phyloP scores from a whole-genome alignment of 2,888 invertebrate genomes.

The Melieria picta region DNA sequence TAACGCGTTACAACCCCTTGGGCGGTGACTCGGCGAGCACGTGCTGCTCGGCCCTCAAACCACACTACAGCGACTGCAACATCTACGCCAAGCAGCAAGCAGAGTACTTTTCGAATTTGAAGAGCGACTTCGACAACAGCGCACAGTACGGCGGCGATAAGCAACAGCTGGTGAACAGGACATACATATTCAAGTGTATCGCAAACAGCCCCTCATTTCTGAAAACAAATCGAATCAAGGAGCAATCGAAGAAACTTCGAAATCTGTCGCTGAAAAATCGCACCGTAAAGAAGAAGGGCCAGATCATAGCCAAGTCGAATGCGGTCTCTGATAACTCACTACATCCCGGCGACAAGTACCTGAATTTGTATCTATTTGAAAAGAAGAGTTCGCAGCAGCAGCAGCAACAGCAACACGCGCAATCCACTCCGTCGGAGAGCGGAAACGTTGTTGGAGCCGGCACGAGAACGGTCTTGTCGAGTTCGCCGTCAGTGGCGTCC shows the following conservation, averaged over 20 bases:
- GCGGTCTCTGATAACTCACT: conserved; percentile 65
- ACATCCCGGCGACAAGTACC: conserved; percentile 65
- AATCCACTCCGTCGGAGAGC: conserved; percentile 29
- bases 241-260: conserved; percentile 63
- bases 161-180: conserved; percentile 62
- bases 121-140: conserved; percentile 50
- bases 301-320: conserved; percentile 64
- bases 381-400: conserved; percentile 56
- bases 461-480: conserved; percentile 44
- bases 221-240: conserved; percentile 64
- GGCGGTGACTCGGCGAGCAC: conserved; percentile 38
- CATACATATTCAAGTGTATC: conserved; percentile 65
- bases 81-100: conserved; percentile 58
- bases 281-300: conserved; percentile 61
- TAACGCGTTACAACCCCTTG: conserved; percentile 50
- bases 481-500: conserved; percentile 46
- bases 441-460: conserved; percentile 13
- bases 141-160: conserved; percentile 56
- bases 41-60: conserved; percentile 52
- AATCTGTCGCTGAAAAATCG: conserved; percentile 63
- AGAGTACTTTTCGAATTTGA: conserved; percentile 52
- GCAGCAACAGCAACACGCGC: conserved; percentile 41
- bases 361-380: conserved; percentile 63
- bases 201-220: conserved; percentile 65
- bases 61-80: conserved; percentile 64